Evolutionary conservation across 2,797 vertebrate species (phyloP), one percentile per base, ranked within the genome.

Genomic region (Pitangus sulphuratus): DNA sequence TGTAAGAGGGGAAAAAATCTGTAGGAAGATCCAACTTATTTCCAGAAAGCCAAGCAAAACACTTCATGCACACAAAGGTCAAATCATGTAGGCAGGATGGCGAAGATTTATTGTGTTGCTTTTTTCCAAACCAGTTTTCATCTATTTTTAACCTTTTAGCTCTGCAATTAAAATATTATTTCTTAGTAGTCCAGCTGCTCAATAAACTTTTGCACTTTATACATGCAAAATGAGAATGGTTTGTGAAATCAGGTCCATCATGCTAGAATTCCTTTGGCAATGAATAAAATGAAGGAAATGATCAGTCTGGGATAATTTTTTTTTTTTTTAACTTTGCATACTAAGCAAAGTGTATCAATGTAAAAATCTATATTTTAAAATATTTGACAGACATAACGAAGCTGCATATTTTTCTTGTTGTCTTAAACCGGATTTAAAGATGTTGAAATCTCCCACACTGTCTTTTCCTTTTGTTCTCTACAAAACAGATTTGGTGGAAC

Each of bases 11-110:
- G 39, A 15, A 58, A 58, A 62, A 56, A 28, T 19, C 64, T 56
- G 16, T 53, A 18, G 31, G 25, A 92, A 53, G 45, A 68, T 93
- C 22, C 82, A 62, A 25, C 11, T 51, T 77, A 47, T 42, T 89
- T 57, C 42, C 77, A 89, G 61, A 81, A 70, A 60, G 48, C 62
- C 65, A 93, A 77, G 65, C 84, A 80, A 94, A 96, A 84, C 66
- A 65, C 7, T 54, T 18, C 0, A 0, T 35, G 53, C n/a, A 57
- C 31, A 75, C 9, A 74, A 83, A 90, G 68, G 39, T 75, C 56
- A 60, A 76, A 83, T 75, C 12, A 8, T 3, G 26, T 4, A 69
- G 31, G 35, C 54, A 86, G 56, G 83, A 74, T 5, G 30, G 48
- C 18, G 71, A 66, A 74, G 48, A 53, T 31, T 42, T 57, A 87